Base-by-base conservation (phyloP, 2,888 invertebrate species). In the Nudaria mundana region DNA sequence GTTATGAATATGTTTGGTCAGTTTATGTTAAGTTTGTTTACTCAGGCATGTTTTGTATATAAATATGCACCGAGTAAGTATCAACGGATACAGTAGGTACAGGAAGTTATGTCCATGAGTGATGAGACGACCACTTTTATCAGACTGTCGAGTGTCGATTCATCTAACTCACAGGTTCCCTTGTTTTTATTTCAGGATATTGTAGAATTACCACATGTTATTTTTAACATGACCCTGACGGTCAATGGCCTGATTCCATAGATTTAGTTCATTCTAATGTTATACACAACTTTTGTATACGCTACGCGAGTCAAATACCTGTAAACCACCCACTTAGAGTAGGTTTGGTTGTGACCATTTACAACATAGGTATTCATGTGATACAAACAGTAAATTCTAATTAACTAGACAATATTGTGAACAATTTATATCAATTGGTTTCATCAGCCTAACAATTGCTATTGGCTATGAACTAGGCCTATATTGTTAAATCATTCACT, bases 161-260 rank as follows among this genome's bases (percentile, higher is more conserved):
- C 41, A 34, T 42, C 28, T 42, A n/a, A n/a, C n/a, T n/a, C n/a
- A n/a, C n/a, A 43, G 32, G 40, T 29, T 33, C 15, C 32, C 24
- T 23, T 39, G 41, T 47, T 41, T 46, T 49, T 45, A 44, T 16
- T 52, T 39, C 34, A 40, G 37, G 33, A 10, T 30, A 37, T 32
- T 28, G 32, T 31, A 36, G 34, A 48, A 42, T 44, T 37, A 33
- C 34, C 28, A 39, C 20, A 33, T 15, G 45, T 41, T 48, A 61
- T 60, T 77, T 73, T 76, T 72, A 71, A 73, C 59, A 61, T 67
- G 71, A 68, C 65, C 67, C 57, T 48, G 52, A 63, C 59, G 78
- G 79, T 80, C 77, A 76, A 66, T 80, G 77, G 66, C 74, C 78
- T 63, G 64, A 56, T 29, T 32, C 35, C 56, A 22, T 25, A 38